phyloP scores from a whole-genome alignment of 2,888 invertebrate species.

The Rhabditophanes sp. region DNA sequence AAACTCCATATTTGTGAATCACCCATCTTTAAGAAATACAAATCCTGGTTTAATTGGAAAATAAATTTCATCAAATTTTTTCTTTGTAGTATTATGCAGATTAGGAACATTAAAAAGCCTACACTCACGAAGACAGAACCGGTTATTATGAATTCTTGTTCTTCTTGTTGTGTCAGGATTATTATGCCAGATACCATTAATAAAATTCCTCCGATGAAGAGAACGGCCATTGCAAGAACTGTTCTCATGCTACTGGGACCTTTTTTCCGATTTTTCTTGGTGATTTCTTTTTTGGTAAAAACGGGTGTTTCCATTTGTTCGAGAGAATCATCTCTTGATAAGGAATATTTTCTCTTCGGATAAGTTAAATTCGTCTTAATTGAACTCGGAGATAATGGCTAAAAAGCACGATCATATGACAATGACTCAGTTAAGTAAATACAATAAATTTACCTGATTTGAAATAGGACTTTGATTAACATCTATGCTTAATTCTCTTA shows the following conservation, averaged over 20 bases:
- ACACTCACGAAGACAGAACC: slow-evolving; percentile 32
- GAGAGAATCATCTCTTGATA: slow-evolving; percentile 25
- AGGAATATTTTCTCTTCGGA: slow-evolving; percentile 25
- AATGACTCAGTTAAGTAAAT: too few species aligned
- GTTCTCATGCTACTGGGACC: slow-evolving; percentile 39
- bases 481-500: too few species aligned
- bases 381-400: slow-evolving; percentile 8
- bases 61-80: slow-evolving; percentile 38
- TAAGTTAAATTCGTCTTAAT: slow-evolving; percentile 11
- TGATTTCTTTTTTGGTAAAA: slow-evolving; percentile 31
- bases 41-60: slow-evolving; percentile 29
- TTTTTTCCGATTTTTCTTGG: slow-evolving; percentile 24
- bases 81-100: slow-evolving; percentile 34
- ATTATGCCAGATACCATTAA: slow-evolving; percentile 35
- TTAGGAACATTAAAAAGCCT: slow-evolving; percentile 30
- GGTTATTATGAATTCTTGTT: slow-evolving; percentile 26
- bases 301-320: slow-evolving; percentile 29
- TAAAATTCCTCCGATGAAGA: slow-evolving; percentile 36
- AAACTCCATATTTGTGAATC: slow-evolving; percentile 26
- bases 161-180: slow-evolving; percentile 26
- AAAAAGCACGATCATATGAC: too few species aligned
- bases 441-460: too few species aligned
- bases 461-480: too few species aligned
- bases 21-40: slow-evolving; percentile 31
- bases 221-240: slow-evolving; percentile 36